Percentiles rank a stretch among this genome's conserved stretches.
phyloP scores from a whole-genome alignment of 2,888 invertebrate genomes.

The Phengaris alcon region DNA sequence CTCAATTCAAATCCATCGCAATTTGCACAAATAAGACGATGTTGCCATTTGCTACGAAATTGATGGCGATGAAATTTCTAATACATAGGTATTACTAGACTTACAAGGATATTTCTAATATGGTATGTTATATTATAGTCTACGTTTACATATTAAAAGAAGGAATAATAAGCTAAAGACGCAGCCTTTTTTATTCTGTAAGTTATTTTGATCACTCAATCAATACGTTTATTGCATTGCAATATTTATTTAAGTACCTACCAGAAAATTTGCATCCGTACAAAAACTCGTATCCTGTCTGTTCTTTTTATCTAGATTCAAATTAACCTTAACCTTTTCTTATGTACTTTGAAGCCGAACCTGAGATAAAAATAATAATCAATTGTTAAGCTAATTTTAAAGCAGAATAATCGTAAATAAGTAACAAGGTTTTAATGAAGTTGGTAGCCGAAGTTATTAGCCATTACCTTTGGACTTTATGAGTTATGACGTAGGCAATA shows the following conservation, averaged over 20 bases:
- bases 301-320: neutral
- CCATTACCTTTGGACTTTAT: neutral
- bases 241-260: neutral
- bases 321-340: neutral
- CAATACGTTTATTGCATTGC: no score
- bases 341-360: neutral
- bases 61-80: neutral
- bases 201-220: neutral
- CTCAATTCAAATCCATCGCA: constrained; percentile 4
- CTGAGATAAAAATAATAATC: neutral
- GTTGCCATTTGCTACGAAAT: constrained; percentile 8
- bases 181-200: neutral
- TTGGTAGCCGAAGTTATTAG: neutral
- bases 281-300: constrained; percentile 3
- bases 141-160: neutral
- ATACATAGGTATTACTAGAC: neutral
- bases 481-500: neutral
- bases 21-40: neutral
- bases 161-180: no score
- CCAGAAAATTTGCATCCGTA: neutral
- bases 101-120: neutral
- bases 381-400: neutral
- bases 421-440: neutral
- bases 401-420: constrained; percentile 21
- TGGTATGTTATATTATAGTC: neutral